A percentile compares a stretch with the other conserved stretches of the same genome.
Conservation (phyloP, 64 coral and sea anemone genomes). For the Platygyra sinensis region DNA sequence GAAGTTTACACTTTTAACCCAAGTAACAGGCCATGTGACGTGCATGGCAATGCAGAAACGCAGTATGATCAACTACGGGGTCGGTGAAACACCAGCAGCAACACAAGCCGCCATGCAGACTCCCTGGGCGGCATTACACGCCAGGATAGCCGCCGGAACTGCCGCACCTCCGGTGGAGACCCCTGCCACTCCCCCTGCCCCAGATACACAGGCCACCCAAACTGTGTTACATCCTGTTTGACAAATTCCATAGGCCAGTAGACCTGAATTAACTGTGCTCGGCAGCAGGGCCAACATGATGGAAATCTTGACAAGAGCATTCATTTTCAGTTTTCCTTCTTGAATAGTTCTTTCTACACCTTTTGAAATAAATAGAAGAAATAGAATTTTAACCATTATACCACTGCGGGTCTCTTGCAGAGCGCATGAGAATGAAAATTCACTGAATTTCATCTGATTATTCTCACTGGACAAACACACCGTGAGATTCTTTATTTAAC, state of each 20-base stretch:
- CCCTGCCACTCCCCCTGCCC: conserved; percentile 24
- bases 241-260: not conserved
- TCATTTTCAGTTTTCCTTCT: not conserved
- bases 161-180: conserved; percentile 1
- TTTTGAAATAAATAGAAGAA: no score
- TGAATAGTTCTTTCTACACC: not conserved
- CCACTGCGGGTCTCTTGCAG: no score
- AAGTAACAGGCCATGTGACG: not conserved
- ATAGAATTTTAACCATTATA: no score
- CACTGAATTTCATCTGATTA: no score
- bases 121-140: conserved; percentile 55
- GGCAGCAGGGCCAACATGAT: conserved; percentile 9
- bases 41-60: not conserved
- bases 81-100: conserved; percentile 26
- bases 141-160: conserved; percentile 47
- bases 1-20: not conserved
- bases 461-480: no score
- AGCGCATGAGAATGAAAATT: no score
- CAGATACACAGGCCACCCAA: conserved; percentile 25
- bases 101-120: conserved; percentile 41
- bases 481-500: no score
- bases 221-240: not conserved
- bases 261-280: not conserved
- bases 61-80: conserved; percentile 1
- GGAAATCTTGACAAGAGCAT: not conserved